A percentile compares a stretch with the other conserved stretches of the same genome.
Conservation (phyloP, 2,113 vertebrate genomes). For the Oncorhynchus kisutch region DNA sequence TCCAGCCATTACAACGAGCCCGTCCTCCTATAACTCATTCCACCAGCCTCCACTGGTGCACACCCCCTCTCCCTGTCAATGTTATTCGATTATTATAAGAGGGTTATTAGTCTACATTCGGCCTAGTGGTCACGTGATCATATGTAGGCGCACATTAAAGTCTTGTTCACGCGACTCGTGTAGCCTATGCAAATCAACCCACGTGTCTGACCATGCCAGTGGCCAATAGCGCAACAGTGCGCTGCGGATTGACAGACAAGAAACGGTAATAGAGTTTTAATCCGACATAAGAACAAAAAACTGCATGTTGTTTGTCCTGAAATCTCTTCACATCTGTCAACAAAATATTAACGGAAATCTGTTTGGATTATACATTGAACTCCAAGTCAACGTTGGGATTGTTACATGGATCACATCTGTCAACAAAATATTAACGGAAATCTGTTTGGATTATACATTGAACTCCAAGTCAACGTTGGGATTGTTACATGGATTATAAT, state of each 20-base stretch:
- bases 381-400: too few species aligned
- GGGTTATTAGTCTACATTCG: neutral
- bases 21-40: neutral
- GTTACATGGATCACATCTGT: neutral
- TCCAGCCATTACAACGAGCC: neutral
- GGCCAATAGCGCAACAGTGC: conserved; percentile 38
- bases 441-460: neutral
- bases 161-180: neutral
- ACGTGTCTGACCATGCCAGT: conserved; percentile 47
- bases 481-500: neutral
- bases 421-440: neutral
- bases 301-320: neutral
- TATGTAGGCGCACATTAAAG: neutral
- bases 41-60: neutral
- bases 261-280: too few species aligned
- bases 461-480: too few species aligned
- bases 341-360: neutral
- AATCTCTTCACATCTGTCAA: neutral
- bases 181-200: conserved; percentile 13
- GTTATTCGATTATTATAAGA: neutral
- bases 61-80: conserved; percentile 49
- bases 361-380: neutral
- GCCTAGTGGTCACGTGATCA: neutral
- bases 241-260: too few species aligned
- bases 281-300: neutral